phyloP scores from a whole-genome alignment of 1,140 invertebrate species.

The Archivesica marissinica region DNA sequence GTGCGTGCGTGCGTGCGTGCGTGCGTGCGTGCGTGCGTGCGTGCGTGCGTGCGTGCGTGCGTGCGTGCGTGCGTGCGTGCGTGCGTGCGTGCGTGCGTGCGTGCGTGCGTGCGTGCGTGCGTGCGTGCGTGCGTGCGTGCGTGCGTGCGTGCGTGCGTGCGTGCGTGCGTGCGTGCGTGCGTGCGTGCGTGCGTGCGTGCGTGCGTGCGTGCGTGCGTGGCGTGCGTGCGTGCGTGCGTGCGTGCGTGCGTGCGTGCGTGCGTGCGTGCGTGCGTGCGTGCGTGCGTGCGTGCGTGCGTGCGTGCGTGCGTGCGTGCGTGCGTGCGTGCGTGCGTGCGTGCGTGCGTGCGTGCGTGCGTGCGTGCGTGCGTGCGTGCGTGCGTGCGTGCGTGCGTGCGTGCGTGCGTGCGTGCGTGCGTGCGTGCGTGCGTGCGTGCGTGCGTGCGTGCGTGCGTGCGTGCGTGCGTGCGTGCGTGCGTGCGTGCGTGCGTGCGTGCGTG shows the following conservation, averaged over 20 bases:
- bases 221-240: too few species aligned
- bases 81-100: constrained; percentile 1
- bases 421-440: constrained; percentile 13
- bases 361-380: background rate
- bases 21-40: too few species aligned
- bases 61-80: constrained; percentile 1
- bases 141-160: constrained; percentile 1
- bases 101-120: constrained; percentile 1
- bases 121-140: constrained; percentile 1
- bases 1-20: too few species aligned
- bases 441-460: background rate
- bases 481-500: background rate
- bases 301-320: background rate
- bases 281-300: background rate
- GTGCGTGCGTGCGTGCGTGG: too few species aligned
- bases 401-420: constrained; percentile 8
- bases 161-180: constrained; percentile 1
- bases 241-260: background rate
- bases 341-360: background rate
- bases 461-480: background rate
- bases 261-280: background rate
- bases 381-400: constrained; percentile 17
- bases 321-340: background rate
- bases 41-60: too few species aligned
- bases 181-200: constrained; percentile 1